These are phyloP conservation scores for Carposina sasakii DNA, from an alignment of 1,140 invertebrate species.

Conservation along the genomic window DNA sequence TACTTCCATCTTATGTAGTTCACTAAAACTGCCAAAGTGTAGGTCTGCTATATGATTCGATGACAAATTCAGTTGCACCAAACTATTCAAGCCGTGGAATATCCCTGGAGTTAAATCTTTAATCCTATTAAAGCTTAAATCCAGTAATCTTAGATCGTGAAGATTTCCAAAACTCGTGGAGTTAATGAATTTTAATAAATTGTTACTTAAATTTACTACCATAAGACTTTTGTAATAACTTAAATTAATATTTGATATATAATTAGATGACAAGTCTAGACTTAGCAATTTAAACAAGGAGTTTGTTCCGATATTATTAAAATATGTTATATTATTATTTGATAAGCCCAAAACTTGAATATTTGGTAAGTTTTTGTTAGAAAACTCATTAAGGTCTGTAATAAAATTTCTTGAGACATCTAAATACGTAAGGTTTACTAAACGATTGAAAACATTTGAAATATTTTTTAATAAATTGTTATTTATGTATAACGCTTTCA, in stretches of 20 bases:
- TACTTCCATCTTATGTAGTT: conserved; percentile 40
- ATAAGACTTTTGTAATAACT: conserved; percentile 40
- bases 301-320: conserved; percentile 45
- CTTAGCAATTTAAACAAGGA: conserved; percentile 30
- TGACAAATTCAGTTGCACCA: conserved; percentile 51
- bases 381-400: conserved; percentile 17
- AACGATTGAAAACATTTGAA: conserved; percentile 23
- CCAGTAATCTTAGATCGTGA: conserved; percentile 35
- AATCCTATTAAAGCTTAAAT: conserved; percentile 47
- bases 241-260: conserved; percentile 34
- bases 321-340: conserved; percentile 39
- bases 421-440: conserved; percentile 32
- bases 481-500: conserved; percentile 44
- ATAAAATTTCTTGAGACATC: conserved; percentile 46
- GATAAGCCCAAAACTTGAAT: conserved; percentile 33
- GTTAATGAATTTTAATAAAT: conserved; percentile 34
- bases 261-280: conserved; percentile 38
- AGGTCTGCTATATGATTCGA: conserved; percentile 38
- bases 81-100: conserved; percentile 44
- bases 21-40: conserved; percentile 47
- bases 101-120: conserved; percentile 37
- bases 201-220: conserved; percentile 41
- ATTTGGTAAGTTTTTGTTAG: conserved; percentile 25
- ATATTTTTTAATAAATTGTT: conserved; percentile 40
- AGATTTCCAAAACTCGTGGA: conserved; percentile 32